Percentiles rank a stretch among this genome's conserved stretches.
Evolutionary conservation across 2,113 vertebrate genomes (phyloP).

Genomic region (Plestiodon gilberti): DNA sequence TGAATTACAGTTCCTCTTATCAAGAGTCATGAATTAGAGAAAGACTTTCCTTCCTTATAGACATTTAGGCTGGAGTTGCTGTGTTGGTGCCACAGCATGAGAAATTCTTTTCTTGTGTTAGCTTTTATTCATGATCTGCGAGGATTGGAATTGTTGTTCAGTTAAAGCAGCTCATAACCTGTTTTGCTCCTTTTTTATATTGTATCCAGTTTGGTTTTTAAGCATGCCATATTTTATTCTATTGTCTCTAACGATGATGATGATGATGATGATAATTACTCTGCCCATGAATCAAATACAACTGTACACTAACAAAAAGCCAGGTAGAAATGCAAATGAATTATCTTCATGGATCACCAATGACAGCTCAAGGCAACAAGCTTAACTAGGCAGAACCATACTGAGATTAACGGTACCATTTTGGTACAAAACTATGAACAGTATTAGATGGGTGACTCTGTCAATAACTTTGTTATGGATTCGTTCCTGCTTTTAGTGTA

Average conservation of each 20-base stretch:
- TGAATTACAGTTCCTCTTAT: constrained; percentile 22
- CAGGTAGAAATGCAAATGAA: not conserved
- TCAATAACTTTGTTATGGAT: not conserved
- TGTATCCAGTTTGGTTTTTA: not conserved
- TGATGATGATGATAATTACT: not conserved
- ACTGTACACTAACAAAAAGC: not conserved
- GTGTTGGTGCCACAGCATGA: not conserved
- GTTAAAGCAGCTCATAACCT: not conserved
- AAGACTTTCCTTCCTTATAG: not conserved
- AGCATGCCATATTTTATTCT: not conserved
- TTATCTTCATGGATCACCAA: not conserved
- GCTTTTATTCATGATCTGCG: not conserved
- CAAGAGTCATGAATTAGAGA: constrained; percentile 4
- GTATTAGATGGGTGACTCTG: not conserved
- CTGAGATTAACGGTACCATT: not conserved
- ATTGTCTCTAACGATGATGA: not conserved
- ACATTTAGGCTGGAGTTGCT: not conserved
- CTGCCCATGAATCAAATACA: not conserved
- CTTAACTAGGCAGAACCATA: not conserved
- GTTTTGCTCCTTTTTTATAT: not conserved
- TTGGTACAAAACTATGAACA: not conserved
- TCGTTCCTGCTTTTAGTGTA: not conserved
- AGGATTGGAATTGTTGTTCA: constrained; percentile 2
- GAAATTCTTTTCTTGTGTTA: not conserved
- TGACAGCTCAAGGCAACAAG: not conserved